Base-by-base conservation (phyloP, 2,888 invertebrate genomes). In the Ormyrus labotus region DNA sequence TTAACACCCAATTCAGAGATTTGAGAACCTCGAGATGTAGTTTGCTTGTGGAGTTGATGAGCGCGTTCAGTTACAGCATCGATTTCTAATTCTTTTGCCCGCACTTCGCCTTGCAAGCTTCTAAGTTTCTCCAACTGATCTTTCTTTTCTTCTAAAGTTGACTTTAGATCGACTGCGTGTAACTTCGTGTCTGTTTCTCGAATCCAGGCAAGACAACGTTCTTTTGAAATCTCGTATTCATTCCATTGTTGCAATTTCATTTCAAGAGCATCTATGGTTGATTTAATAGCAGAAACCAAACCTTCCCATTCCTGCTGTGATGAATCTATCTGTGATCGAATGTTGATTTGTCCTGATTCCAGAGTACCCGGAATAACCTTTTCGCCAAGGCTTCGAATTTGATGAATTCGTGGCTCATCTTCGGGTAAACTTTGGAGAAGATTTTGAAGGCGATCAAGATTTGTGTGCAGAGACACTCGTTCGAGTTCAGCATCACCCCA, bases 261-360 rank as follows among this genome's bases (percentile, higher is more conserved):
- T 90, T 98, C 96, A 74, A 98, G 92, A 0, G 93, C 92, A 85
- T 96, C 95, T 67, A 97, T 96, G 0, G 96, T 95, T 11, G 95
- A 94, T 85, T 94, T 94, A 3, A 97, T 94, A 34, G 95, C 93
- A 0, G 96, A 95, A 0, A 95, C 92, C 1, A 97, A 91, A 11
- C 95, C 94, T 89, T 97, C 96, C 97, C 97, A 97, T 91, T 97
- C 97, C 88, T 97, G 96, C 87, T 97, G 96, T 0, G 97, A 96
- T 9, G 94, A 94, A 87, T 97, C 97, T 61, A 97, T 95, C 91
- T 97, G 97, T 10, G 96, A 95, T 82, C 96, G 93, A n/a, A 98
- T 95, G 85, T 96, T 96, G 0, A 95, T 93, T 91, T 97, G 96
- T 0, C 97, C 97, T 64, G 93, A 93, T 87, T 95, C 96, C 55